Evolutionary conservation across 53 echinoderm and acorn worm species (phyloP), one percentile per base, ranked within the genome.

Genomic region (Pentamera pediparva): DNA sequence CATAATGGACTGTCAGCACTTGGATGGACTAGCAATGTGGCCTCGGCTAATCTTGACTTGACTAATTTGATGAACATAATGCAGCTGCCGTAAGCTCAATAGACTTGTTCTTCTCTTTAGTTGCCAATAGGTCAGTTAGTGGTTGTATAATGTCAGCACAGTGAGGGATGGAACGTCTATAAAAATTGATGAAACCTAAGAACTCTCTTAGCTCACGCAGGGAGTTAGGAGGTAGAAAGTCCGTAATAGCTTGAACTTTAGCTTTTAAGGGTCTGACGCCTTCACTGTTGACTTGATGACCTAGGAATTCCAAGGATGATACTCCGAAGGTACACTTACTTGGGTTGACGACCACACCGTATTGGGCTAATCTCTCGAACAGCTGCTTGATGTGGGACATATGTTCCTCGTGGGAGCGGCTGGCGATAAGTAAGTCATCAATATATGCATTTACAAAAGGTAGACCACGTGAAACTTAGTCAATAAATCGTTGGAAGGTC

Each of bases 391-490:
- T 29, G 28, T 78, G 84, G 15, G 6, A 32, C 19, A 35, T 59
- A 32, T 86, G 81, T 31, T 86, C 76, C 39, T 58, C 76, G 12
- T 20, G 30, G 17, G 56, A 59, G 21, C 5, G 25, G 45, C 86
- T 86, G 24, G 81, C 81, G 1, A 86, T 25, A 4, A 86, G 33
- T 11, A 86, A 15, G 54, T 86, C 81, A 64, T 86, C 86, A 4
- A 81, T 67, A 57, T 86, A 86, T 1, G 86, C 81, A 50, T 76
- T 76, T 5, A 62, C 76, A 48, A 64, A 65, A 4, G 75, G 75
- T 3, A 86, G 36, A 11, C 79, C 85, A n/a, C 53, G 74, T 4
- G 75, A 24, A 2, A 85, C 85, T 6, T 80, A 58, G 32, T 85
- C 85, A 5, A 85, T 85, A 40, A 77, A 77, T 47, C 77, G n/a